phyloP scores from a whole-genome alignment of 1,140 invertebrate genomes.

The Gonatopus flavifemur region DNA sequence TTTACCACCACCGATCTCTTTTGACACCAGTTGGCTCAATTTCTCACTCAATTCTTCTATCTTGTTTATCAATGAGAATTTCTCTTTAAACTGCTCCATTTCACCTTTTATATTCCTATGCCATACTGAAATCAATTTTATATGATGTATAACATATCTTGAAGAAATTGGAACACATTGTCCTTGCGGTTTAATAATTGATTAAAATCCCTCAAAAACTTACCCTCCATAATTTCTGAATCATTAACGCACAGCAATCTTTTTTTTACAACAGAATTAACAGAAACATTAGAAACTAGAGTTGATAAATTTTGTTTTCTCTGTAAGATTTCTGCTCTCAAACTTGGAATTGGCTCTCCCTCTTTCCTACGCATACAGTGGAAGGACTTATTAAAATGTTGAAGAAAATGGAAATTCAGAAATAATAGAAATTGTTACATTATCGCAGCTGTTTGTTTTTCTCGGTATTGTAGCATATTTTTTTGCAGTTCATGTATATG shows the following conservation, averaged over 20 bases:
- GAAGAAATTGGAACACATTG: neutral
- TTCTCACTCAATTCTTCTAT: conserved; percentile 19
- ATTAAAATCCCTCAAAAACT: conserved; percentile 8
- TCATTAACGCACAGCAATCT: conserved; percentile 30
- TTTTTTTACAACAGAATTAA: conserved; percentile 30
- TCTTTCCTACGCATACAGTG: conserved; percentile 30
- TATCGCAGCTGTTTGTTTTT: conserved; percentile 16
- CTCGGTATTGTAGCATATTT: conserved; percentile 20
- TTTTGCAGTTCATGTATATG: conserved; percentile 12
- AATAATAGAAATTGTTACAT: conserved; percentile 25
- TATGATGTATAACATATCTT: conserved; percentile 6
- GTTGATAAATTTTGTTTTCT: conserved; percentile 22
- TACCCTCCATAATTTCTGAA: conserved; percentile 34
- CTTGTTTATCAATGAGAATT: conserved; percentile 20
- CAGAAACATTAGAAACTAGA: conserved; percentile 20
- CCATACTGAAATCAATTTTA: conserved; percentile 39
- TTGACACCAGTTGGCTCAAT: conserved; percentile 26
- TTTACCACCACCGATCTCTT: conserved; percentile 24
- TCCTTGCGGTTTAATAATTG: neutral
- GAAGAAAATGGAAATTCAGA: neutral
- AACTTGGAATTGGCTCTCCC: conserved; percentile 15
- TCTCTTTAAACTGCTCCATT: conserved; percentile 18
- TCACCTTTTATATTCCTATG: conserved; percentile 16
- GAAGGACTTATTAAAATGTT: conserved; percentile 6
- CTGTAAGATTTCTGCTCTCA: conserved; percentile 32